These are phyloP conservation scores for Coregonus sp. DNA, from an alignment of 2,797 vertebrate species.

Conservation along the genomic window DNA sequence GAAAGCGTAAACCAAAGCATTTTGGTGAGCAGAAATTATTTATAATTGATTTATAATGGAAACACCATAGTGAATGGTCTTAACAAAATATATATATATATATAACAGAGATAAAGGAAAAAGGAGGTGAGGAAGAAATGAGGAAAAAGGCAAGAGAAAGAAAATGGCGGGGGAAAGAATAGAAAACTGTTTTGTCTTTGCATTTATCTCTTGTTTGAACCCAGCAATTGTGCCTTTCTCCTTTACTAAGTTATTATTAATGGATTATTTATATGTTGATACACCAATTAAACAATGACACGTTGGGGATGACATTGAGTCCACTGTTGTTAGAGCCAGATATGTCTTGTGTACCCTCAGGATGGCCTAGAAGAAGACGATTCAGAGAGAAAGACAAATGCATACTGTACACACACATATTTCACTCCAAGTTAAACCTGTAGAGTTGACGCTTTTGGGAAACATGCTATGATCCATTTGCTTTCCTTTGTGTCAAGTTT, in stretches of 20 bases:
- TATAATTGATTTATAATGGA: background rate
- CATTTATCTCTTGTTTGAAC: conserved; percentile 11
- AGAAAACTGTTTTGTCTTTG: conserved; percentile 7
- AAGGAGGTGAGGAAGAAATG: background rate
- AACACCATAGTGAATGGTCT: too few species aligned
- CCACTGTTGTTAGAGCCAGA: conserved; percentile 11
- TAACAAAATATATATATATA: conserved; percentile 4
- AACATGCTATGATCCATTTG: background rate
- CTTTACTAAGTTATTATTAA: conserved; percentile 41
- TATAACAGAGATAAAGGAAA: conserved; percentile 26
- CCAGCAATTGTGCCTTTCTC: conserved; percentile 43
- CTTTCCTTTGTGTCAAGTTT: background rate
- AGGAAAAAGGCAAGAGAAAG: conserved; percentile 19
- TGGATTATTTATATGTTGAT: conserved; percentile 8
- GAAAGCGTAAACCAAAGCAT: background rate
- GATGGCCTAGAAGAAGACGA: background rate
- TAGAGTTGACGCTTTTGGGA: background rate
- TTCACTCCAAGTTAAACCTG: background rate
- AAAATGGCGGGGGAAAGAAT: background rate
- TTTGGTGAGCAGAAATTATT: background rate
- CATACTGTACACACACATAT: background rate
- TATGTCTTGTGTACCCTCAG: background rate
- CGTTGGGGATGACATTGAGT: conserved; percentile 37
- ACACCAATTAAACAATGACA: conserved; percentile 26
- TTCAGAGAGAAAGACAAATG: background rate